phyloP scores from a whole-genome alignment of 2,888 invertebrate genomes.

The Tetragonisca angustula region DNA sequence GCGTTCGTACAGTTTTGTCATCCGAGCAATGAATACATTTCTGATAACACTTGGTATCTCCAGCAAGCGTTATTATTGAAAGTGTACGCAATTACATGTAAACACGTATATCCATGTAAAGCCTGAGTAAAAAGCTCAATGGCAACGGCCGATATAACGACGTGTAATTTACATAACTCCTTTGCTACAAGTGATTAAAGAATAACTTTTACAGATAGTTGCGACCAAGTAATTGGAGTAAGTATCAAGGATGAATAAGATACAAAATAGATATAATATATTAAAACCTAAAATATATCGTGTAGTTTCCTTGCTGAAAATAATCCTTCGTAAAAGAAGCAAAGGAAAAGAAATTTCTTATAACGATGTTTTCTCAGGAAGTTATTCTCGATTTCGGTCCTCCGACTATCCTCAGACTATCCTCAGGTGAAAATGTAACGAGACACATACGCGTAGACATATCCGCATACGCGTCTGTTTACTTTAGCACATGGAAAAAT shows the following conservation, averaged over 20 bases:
- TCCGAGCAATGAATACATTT: constrained; percentile 44
- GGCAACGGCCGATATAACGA: not conserved
- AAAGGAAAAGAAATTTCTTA: not conserved
- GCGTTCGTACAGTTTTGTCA: constrained; percentile 41
- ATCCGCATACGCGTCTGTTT: not conserved
- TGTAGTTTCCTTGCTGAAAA: too few relatives aligned
- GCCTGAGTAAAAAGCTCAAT: not conserved
- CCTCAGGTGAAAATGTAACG: too few relatives aligned
- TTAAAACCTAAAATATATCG: not conserved
- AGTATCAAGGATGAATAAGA: not conserved
- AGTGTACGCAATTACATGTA: too few relatives aligned
- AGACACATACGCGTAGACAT: too few relatives aligned
- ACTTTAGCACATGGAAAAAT: not conserved
- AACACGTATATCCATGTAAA: not conserved
- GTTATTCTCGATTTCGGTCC: too few relatives aligned
- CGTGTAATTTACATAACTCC: constrained; percentile 28
- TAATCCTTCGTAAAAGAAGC: not conserved
- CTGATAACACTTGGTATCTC: constrained; percentile 47
- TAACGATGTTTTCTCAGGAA: too few relatives aligned
- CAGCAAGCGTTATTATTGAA: constrained; percentile 32
- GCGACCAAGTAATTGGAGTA: too few relatives aligned
- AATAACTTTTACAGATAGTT: not conserved
- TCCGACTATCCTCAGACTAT: too few relatives aligned
- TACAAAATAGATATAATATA: not conserved
- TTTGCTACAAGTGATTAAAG: not conserved